A percentile compares a stretch with the other conserved stretches of the same genome.
Conservation (phyloP, 1,140 invertebrate species). For the Cataglyphis hispanica region DNA sequence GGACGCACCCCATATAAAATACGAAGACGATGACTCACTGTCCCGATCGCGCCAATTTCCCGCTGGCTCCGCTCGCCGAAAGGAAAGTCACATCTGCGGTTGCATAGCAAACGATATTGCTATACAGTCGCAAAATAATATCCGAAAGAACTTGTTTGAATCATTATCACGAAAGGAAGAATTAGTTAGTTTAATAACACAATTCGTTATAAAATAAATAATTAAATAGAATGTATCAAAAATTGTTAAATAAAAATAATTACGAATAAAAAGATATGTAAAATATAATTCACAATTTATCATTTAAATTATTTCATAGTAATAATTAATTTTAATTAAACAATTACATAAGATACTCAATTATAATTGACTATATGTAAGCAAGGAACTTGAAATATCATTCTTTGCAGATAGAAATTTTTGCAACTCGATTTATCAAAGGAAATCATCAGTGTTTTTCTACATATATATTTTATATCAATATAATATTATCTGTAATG, state of each 20-base stretch:
- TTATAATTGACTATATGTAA: background rate
- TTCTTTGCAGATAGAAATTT: background rate
- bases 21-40: conserved; percentile 28
- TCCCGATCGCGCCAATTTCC: conserved; percentile 53
- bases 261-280: background rate
- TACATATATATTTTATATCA: background rate
- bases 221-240: background rate
- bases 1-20: conserved; percentile 26
- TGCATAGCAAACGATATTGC: conserved; percentile 14
- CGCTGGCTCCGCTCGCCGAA: conserved; percentile 7
- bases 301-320: background rate
- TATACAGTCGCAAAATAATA: conserved; percentile 2
- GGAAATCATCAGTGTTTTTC: background rate
- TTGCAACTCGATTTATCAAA: background rate
- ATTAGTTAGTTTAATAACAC: conserved; percentile 23
- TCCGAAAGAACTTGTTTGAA: background rate
- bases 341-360: background rate
- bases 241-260: background rate
- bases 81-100: conserved; percentile 33
- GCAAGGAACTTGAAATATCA: no score
- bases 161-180: background rate
- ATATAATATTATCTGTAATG: background rate
- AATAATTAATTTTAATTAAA: background rate
- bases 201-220: background rate
- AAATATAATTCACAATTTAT: background rate